Evolutionary conservation across 2,797 vertebrate species (phyloP), one percentile per base, ranked within the genome.

Genomic region (Kryptolebias ocellatus): DNA sequence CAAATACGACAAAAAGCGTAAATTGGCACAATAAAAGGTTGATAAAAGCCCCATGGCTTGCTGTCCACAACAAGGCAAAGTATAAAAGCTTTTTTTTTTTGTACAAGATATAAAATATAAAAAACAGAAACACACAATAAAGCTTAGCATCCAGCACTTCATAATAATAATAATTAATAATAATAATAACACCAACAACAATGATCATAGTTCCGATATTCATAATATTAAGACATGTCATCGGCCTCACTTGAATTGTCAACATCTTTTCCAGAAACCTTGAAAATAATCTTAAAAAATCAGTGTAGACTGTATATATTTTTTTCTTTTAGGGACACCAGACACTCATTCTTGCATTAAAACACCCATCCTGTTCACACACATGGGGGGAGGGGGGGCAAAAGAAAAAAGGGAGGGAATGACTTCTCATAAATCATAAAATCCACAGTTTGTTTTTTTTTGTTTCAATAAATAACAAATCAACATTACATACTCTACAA

Each of bases 391-490:
- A 27, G 14, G 39, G 28, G 52, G 27, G 2, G 20, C 45, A 29
- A 14, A 34, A 20, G 15, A 8, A 31, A 71, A 53, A 78, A 15
- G 42, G 77, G 76, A 58, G 0, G 83, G 92, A 91, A 89, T 89
- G 90, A 92, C 77, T 91, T 89, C 70, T 85, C 61, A 81, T 81
- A 86, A 86, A 85, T 70, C 49, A 78, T 78, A 24, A 73, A 85
- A 80, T 83, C 76, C 81, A 87, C 71, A 74, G 80, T 77, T 74
- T 82, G n/a, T n/a, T 2, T 44, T 44, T 45, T 45, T 72, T 87
- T 70, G 20, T 24, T 85, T 87, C 87, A 94, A 95, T 95, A 94
- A 94, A 94, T 94, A 94, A 90, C 76, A 88, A 92, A 91, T 81
- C 56, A 80, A 87, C 79, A 87, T 83, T 77, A 89, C 85, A 92